A percentile compares a stretch with the other conserved stretches of the same genome.
Conservation (phyloP, 1,140 invertebrate species). For the Ceratoteleas bidentatus region DNA sequence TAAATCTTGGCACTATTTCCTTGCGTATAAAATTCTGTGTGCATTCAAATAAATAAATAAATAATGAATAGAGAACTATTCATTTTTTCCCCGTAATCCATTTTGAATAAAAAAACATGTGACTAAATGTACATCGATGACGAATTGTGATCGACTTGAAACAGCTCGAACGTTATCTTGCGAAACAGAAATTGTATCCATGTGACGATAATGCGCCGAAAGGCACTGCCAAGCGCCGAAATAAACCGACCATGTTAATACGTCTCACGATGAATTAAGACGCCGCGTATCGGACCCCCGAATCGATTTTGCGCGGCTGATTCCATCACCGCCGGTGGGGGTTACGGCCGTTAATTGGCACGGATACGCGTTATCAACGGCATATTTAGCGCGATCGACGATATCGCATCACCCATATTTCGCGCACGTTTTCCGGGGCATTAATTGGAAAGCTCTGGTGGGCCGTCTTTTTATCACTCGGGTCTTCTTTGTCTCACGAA, state of each 20-base stretch:
- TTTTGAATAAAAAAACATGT: no score
- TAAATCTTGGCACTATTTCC: no score
- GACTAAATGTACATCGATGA: no score
- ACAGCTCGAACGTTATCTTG: slow-evolving; percentile 1
- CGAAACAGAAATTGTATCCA: slow-evolving; percentile 12
- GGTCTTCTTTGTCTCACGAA: slow-evolving; percentile 19
- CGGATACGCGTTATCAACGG: slow-evolving; percentile 63
- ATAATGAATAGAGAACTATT: no score
- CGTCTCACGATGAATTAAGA: slow-evolving; percentile 47
- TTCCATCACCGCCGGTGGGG: slow-evolving; percentile 24
- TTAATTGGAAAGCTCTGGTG: slow-evolving; percentile 64
- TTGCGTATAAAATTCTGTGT: no score
- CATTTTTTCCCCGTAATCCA: no score
- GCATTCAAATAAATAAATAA: no score
- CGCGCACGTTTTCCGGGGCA: slow-evolving; percentile 21
- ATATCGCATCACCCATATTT: slow-evolving; percentile 64
- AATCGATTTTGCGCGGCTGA: slow-evolving; percentile 32
- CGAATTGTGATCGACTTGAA: no score
- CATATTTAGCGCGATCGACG: slow-evolving; percentile 62
- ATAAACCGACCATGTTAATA: slow-evolving; percentile 23
- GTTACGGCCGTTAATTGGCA: slow-evolving; percentile 66
- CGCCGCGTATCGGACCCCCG: slow-evolving; percentile 6
- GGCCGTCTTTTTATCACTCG: slow-evolving; percentile 26
- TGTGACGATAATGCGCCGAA: slow-evolving; percentile 2
- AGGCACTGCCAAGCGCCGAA: background rate